Evolutionary conservation across 2,888 invertebrate species (phyloP), one percentile per base, ranked within the genome.

Genomic region (Drosophila koepferae): DNA sequence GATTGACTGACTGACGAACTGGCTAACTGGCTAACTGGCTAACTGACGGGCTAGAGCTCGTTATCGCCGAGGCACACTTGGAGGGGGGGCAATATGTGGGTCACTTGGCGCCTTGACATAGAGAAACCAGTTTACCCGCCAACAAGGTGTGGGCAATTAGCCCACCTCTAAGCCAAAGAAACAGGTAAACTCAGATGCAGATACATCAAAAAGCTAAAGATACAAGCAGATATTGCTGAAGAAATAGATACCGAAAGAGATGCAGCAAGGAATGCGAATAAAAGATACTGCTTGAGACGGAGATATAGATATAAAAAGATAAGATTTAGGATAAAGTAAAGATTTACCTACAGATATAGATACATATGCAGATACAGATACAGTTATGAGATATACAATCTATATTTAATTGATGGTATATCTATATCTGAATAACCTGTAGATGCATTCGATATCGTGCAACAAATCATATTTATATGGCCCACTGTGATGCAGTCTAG

Each of bases 81-180:
- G 53, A 12, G 59, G 59, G 54, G 61, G 61, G 44, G 54, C 53
- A 46, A 44, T 72, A 88, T 77, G 65, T 85, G 85, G 85, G 85
- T 90, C 90, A 85, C 63, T 79, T 89, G 90, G 90, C 90, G 83
- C 86, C 81, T 64, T 59, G 28, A 53, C 48, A 54, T 48, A 62
- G 64, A n/a, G 48, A 77, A 90, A 85, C 86, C 73, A 75, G 85
- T 86, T 85, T 55, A 20, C 6, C 59, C 64, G 7, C 59, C 64
- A 10, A 28, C 72, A 43, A 72, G 63, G 71, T 75, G 66, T 73
- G 44, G 56, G 62, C 71, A 70, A 80, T 70, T 74, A 69, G 49
- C 34, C 66, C 59, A 56, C 41, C 54, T n/a, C 54, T 54, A 51
- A 55, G 40, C 70, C 59, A 14, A 34, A 62, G 53, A 72, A 55